Evolutionary conservation across 2,888 invertebrate species (phyloP).

Genomic region (Ornithoptera alexandrae): DNA sequence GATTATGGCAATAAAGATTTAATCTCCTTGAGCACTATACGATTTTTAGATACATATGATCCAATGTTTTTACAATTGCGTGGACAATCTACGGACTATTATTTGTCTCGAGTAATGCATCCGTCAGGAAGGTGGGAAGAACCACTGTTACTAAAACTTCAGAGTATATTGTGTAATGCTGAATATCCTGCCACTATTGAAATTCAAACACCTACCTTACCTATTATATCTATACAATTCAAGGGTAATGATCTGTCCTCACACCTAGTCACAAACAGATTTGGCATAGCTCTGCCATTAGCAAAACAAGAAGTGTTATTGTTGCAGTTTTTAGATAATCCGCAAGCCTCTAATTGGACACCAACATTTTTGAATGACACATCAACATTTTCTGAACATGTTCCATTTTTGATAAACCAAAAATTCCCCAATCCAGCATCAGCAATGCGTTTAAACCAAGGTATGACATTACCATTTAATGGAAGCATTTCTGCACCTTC

Average conservation of each 20-base stretch:
- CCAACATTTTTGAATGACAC: slow-evolving; percentile 48
- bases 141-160: slow-evolving; percentile 61
- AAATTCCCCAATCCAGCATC: slow-evolving; percentile 72
- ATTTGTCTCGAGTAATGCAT: slow-evolving; percentile 79
- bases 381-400: slow-evolving; percentile 59
- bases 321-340: slow-evolving; percentile 50
- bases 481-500: slow-evolving; percentile 53
- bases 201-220: slow-evolving; percentile 58
- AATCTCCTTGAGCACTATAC: slow-evolving; percentile 79
- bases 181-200: slow-evolving; percentile 63
- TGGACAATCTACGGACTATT: slow-evolving; percentile 81
- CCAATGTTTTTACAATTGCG: slow-evolving; percentile 73
- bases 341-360: slow-evolving; percentile 53
- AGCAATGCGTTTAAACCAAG: slow-evolving; percentile 67
- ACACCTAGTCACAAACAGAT: slow-evolving; percentile 65
- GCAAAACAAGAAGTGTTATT: slow-evolving; percentile 71
- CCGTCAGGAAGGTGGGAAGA: slow-evolving; percentile 78
- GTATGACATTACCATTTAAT: slow-evolving; percentile 58
- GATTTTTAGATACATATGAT: slow-evolving; percentile 77
- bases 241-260: slow-evolving; percentile 73
- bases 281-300: slow-evolving; percentile 67
- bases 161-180: slow-evolving; percentile 65
- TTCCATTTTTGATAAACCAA: slow-evolving; percentile 67
- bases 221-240: slow-evolving; percentile 70
- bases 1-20: slow-evolving; percentile 84